These are phyloP conservation scores for Trichomycterus rosablanca DNA, from an alignment of 2,113 vertebrate species.

Conservation along the genomic window DNA sequence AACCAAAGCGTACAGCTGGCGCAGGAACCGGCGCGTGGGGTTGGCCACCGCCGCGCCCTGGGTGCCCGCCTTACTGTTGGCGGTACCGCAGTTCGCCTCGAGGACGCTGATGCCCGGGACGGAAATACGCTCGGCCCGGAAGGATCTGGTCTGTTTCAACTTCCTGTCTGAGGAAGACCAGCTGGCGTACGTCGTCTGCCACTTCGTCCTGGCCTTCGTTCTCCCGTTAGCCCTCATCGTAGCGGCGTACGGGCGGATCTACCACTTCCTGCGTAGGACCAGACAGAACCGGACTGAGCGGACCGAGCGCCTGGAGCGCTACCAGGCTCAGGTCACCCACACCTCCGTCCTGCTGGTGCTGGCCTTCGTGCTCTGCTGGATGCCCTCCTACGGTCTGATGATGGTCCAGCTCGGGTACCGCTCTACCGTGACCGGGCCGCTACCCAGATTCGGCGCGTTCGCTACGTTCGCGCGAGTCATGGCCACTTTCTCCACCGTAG, in stretches of 20 bases:
- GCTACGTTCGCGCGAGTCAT: conserved; percentile 61
- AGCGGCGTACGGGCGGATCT: conserved; percentile 58
- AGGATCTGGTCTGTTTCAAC: conserved; percentile 57
- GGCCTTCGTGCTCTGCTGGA: conserved; percentile 68
- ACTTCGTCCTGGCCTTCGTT: conserved; percentile 64
- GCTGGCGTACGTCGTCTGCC: conserved; percentile 58
- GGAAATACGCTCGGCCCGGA: background rate
- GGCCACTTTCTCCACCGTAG: conserved; percentile 65
- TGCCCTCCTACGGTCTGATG: conserved; percentile 66
- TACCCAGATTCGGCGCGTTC: conserved; percentile 55
- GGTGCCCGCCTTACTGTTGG: conserved; percentile 59
- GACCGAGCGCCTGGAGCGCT: conserved; percentile 59
- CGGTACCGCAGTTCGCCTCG: conserved; percentile 61
- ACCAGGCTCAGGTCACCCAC: conserved; percentile 65
- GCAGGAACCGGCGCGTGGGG: conserved; percentile 43
- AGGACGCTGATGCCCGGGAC: conserved; percentile 44
- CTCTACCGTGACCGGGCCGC: conserved; percentile 37
- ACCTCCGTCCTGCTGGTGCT: conserved; percentile 66
- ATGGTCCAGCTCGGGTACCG: conserved; percentile 50
- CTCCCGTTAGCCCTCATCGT: conserved; percentile 60
- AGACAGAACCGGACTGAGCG: conserved; percentile 5
- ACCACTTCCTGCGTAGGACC: conserved; percentile 54
- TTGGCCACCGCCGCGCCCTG: conserved; percentile 50
- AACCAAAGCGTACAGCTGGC: conserved; percentile 51
- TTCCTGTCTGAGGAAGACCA: conserved; percentile 57